Base-by-base conservation (phyloP, 2,888 invertebrate species). In the Sussaba pulchella region DNA sequence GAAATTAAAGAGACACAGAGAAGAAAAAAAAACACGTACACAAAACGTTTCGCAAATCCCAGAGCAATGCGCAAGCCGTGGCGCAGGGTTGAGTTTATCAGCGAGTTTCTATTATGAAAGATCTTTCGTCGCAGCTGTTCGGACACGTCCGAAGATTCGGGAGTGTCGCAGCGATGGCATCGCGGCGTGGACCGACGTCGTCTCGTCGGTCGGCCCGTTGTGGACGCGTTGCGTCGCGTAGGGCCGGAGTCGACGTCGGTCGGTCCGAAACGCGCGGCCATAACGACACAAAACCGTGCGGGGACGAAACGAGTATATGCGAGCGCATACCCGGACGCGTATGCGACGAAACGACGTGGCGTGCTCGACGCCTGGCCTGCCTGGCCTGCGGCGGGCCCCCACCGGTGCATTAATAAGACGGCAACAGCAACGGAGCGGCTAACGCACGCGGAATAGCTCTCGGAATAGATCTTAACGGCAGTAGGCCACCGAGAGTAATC, bases 351-450 rank as follows among this genome's bases (percentile, higher is more conserved):
- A 67, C 63, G 59, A 52, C 72, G 72, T 67, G 76, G 69, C 69
- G 72, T 31, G 52, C 26, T 69, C 77, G 50, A 67, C 72, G 76
- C 72, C 63, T 72, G 39, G 54, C 12, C 9, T n/a, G 57, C 57
- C 57, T 31, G 31, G 31, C 4, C 31, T 31, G 31, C 31, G 14
- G 66, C 39, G 43, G 64, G 64, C 31, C 54, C 54, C 64, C 52
- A 36, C 45, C 69, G 63, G 67, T 76, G 88, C 89, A 88, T 89
- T 89, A 89, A 88, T 89, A 89, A 88, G 87, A 87, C 85, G 85
- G 82, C 80, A 83, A 79, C 54, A 66, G 73, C 72, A 74, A 73
- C 64, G 70, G 70, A 61, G 67, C 79, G 79, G 24, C 64, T 41
- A 77, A 83, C 76, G 72, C 82, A 78, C 81, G 83, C 77, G 76